Base-by-base conservation (phyloP, 1,140 invertebrate species). In the Drosophila teissieri region DNA sequence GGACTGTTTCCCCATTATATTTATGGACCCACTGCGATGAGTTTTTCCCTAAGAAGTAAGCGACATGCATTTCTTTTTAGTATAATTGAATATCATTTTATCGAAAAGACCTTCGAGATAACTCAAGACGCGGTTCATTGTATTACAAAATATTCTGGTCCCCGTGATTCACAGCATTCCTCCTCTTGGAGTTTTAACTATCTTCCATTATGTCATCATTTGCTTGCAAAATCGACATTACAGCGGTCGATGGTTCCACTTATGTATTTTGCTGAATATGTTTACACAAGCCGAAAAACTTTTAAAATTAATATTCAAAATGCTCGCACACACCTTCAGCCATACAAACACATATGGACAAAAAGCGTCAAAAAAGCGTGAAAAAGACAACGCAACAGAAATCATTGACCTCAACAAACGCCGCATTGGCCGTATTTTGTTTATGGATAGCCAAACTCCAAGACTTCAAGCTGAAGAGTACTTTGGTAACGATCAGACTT, bases 271-370 rank as follows among this genome's bases (percentile, higher is more conserved):
- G 72, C 73, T 75, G 72, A 75, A 75, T 63, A 12, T 84, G 82
- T 86, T 86, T 86, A 82, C 83, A 85, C 70, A 86, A 82, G 80
- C 39, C 55, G 48, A 48, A 65, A 77, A 39, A 78, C 58, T 46
- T 70, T 56, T 34, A 76, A 78, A 88, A 86, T 88, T 86, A 76
- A 86, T 88, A 88, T 83, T 86, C 79, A 86, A 79, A 82, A 81
- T 86, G 70, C 75, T 69, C 65, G 49, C 77, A 58, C 60, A 58
- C 2, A 44, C 52, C 12, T 14, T 22, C 24, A 40, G 22, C 42
- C 10, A 44, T 27, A 15, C 10, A 46, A 31, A 65, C 3, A 14
- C 40, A 39, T 51, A 48, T 10, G 6, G 17, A 55, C 37, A 73
- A 86, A 77, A 78, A 85, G 75, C 70, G 80, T 83, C 58, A 82